Percentiles rank a stretch among this genome's conserved stretches.
These are phyloP conservation scores for Hecatera dysodea DNA, from an alignment of 2,888 invertebrate genomes.

Conservation along the genomic window DNA sequence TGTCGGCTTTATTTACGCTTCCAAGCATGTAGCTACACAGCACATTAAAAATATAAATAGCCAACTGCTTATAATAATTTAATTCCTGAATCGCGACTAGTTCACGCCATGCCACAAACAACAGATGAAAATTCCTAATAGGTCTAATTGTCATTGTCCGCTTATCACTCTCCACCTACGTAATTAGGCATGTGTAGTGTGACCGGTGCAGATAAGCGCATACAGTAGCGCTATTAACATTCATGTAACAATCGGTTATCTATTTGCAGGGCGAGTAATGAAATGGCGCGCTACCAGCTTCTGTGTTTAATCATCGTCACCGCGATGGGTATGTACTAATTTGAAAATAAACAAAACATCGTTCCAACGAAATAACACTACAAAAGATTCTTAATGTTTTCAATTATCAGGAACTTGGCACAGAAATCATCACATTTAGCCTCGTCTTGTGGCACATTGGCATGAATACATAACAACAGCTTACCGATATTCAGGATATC, in stretches of 20 bases:
- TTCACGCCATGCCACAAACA: constrained; percentile 1
- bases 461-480: constrained; percentile 46
- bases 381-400: constrained; percentile 21
- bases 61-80: constrained; percentile 13
- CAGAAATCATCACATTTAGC: constrained; percentile 49
- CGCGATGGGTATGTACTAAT: constrained; percentile 77
- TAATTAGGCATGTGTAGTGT: constrained; percentile 49
- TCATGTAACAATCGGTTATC: constrained; percentile 63
- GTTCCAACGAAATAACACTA: constrained; percentile 8
- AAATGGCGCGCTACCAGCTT: constrained; percentile 82
- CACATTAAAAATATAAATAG: constrained; percentile 51
- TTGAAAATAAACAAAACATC: constrained; percentile 29
- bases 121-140: constrained; percentile 33
- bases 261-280: constrained; percentile 75
- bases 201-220: constrained; percentile 62
- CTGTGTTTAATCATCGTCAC: constrained; percentile 76
- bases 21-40: constrained; percentile 25
- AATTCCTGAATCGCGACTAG: constrained; percentile 4
- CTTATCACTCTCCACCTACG: constrained; percentile 66
- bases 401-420: constrained; percentile 63
- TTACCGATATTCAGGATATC: constrained; percentile 46
- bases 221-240: constrained; percentile 55
- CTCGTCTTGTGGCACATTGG: constrained; percentile 38
- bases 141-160: constrained; percentile 52
- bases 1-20: constrained; percentile 50